These are phyloP conservation scores for Bovichtus diacanthus DNA, from an alignment of 2,797 vertebrate species.

Conservation along the genomic window DNA sequence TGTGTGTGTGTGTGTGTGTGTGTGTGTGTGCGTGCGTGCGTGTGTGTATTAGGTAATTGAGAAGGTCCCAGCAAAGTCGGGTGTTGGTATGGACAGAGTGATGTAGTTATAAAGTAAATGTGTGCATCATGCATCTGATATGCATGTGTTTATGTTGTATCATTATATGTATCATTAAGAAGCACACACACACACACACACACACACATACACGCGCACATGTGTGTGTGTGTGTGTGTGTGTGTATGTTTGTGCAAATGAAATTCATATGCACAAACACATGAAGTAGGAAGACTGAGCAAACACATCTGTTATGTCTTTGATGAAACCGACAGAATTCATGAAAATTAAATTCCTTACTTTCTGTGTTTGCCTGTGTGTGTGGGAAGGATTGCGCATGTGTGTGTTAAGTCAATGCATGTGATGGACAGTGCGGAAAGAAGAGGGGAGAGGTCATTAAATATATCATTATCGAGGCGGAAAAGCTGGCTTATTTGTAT, in stretches of 20 bases:
- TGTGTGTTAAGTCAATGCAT: constrained; percentile 23
- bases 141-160: constrained; percentile 52
- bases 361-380: not conserved
- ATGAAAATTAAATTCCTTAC: constrained; percentile 18
- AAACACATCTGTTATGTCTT: constrained; percentile 34
- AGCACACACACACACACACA: not conserved
- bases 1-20: constrained; percentile 9
- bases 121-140: constrained; percentile 63
- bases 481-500: constrained; percentile 58
- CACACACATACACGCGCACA: not conserved
- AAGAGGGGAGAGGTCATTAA: constrained; percentile 50
- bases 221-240: not conserved
- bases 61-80: constrained; percentile 54
- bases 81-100: constrained; percentile 56
- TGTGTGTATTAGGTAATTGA: constrained; percentile 62
- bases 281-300: not conserved
- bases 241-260: not conserved
- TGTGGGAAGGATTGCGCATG: not conserved
- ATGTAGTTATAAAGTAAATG: constrained; percentile 57
- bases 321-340: constrained; percentile 23
- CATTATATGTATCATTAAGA: constrained; percentile 27
- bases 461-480: constrained; percentile 65
- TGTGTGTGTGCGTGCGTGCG: constrained; percentile 20
- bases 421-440: constrained; percentile 32
- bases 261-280: not conserved